A percentile compares a stretch with the other conserved stretches of the same genome.
Conservation (phyloP, 1,140 invertebrate species). For the Rhyzopertha dominica region DNA sequence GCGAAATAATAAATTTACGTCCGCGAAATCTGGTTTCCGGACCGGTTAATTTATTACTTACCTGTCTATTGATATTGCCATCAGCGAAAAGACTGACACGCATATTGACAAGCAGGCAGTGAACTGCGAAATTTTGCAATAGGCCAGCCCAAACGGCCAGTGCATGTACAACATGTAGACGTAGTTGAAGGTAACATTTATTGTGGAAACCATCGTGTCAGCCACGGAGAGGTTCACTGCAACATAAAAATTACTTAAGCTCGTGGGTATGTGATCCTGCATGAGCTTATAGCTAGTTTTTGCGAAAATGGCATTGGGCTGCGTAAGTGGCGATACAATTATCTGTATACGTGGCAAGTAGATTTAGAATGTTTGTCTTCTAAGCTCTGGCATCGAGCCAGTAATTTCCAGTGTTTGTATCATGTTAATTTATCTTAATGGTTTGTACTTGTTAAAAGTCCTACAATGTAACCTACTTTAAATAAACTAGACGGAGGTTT, state of each 20-base stretch:
- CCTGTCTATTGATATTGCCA: conserved; percentile 96
- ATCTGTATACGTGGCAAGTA: too few species aligned
- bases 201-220: conserved; percentile 87
- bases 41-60: conserved; percentile 49
- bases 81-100: conserved; percentile 90
- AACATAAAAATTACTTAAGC: conserved; percentile 40
- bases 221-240: conserved; percentile 88
- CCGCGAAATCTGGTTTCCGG: background rate
- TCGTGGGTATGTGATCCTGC: too few species aligned
- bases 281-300: background rate
- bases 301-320: too few species aligned
- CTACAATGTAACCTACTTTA: too few species aligned
- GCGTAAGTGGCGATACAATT: too few species aligned
- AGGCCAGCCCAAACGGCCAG: conserved; percentile 90
- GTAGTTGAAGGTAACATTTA: conserved; percentile 93
- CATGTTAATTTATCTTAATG: too few species aligned
- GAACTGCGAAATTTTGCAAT: conserved; percentile 94
- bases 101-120: conserved; percentile 86
- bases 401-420: too few species aligned
- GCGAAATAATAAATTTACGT: too few species aligned
- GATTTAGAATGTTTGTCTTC: too few species aligned
- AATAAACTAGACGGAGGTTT: too few species aligned
- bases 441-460: too few species aligned
- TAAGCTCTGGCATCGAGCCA: too few species aligned
- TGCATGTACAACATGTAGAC: conserved; percentile 86